Conservation (phyloP, 2,888 invertebrate genomes). For the Himalopsyche kuldschensis region DNA sequence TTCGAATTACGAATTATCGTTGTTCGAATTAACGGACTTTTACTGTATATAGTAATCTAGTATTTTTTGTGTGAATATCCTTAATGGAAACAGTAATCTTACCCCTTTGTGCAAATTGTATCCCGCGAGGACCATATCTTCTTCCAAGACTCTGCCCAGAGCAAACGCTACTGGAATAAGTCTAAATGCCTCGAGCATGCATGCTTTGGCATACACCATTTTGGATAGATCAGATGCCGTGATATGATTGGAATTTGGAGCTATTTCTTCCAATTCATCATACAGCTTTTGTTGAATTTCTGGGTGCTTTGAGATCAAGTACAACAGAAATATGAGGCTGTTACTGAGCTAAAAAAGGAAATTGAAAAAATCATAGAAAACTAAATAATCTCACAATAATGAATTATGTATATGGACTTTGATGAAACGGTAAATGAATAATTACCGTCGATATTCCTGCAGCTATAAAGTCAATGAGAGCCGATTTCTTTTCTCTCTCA, state of each 20-base stretch:
- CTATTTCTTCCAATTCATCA: constrained; percentile 62
- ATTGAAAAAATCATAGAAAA: too few species aligned
- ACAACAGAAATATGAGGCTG: constrained; percentile 76
- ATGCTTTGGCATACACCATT: constrained; percentile 77
- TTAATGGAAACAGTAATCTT: constrained; percentile 44
- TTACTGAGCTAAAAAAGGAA: constrained; percentile 67
- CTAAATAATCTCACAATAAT: background rate
- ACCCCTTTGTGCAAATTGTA: constrained; percentile 74
- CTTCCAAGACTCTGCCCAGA: constrained; percentile 74
- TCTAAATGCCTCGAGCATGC: constrained; percentile 75
- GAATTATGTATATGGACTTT: background rate
- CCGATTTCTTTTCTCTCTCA: constrained; percentile 79
- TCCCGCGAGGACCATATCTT: constrained; percentile 69
- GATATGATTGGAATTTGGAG: constrained; percentile 59
- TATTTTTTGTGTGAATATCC: background rate
- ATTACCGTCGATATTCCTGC: constrained; percentile 84
- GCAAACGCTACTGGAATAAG: constrained; percentile 78
- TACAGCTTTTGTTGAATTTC: constrained; percentile 68
- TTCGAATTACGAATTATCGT: too few species aligned
- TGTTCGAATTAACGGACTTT: too few species aligned
- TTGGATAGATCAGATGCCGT: constrained; percentile 62
- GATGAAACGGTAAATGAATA: constrained; percentile 8
- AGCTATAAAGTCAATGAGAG: constrained; percentile 83
- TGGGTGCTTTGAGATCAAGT: constrained; percentile 70
- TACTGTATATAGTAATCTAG: too few species aligned